These are phyloP conservation scores for Caenorhabditis inopinata DNA, from an alignment of 1,140 invertebrate genomes.

Conservation along the genomic window DNA sequence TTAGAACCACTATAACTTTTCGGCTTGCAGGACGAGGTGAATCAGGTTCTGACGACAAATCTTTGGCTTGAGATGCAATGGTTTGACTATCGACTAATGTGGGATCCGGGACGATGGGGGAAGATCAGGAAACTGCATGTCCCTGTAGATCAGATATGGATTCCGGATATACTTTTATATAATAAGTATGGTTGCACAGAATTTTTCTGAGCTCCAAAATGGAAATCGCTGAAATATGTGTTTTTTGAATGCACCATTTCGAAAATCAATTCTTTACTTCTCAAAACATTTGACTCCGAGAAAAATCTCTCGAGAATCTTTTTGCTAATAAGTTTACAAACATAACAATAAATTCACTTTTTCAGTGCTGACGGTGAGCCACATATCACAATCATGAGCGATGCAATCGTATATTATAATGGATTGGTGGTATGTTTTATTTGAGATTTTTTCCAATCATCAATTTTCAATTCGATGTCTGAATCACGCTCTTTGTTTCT, in stretches of 20 bases:
- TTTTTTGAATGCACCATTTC: too few species aligned
- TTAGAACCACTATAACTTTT: not conserved
- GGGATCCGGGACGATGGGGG: constrained; percentile 91
- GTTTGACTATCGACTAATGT: constrained; percentile 93
- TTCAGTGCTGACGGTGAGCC: constrained; percentile 71
- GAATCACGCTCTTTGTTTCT: not conserved
- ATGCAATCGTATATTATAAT: constrained; percentile 74
- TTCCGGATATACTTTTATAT: constrained; percentile 75
- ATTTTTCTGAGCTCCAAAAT: not conserved
- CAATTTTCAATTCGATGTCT: constrained; percentile 14
- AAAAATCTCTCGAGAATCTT: too few species aligned
- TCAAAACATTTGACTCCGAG: too few species aligned
- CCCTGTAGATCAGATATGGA: constrained; percentile 77
- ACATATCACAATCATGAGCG: constrained; percentile 70
- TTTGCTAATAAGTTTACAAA: too few species aligned
- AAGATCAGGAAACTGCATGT: constrained; percentile 78
- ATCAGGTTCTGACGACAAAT: constrained; percentile 81
- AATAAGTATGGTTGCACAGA: constrained; percentile 51
- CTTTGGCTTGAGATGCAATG: constrained; percentile 82
- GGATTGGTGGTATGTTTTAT: constrained; percentile 77
- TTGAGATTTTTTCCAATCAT: not conserved
- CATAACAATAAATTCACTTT: too few species aligned
- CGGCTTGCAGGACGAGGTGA: constrained; percentile 80
- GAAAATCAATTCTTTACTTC: too few species aligned
- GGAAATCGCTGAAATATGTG: not conserved